Evolutionary conservation across 1,140 invertebrate species (phyloP), one percentile per base, ranked within the genome.

Genomic region (Leptonema lineaticorne): DNA sequence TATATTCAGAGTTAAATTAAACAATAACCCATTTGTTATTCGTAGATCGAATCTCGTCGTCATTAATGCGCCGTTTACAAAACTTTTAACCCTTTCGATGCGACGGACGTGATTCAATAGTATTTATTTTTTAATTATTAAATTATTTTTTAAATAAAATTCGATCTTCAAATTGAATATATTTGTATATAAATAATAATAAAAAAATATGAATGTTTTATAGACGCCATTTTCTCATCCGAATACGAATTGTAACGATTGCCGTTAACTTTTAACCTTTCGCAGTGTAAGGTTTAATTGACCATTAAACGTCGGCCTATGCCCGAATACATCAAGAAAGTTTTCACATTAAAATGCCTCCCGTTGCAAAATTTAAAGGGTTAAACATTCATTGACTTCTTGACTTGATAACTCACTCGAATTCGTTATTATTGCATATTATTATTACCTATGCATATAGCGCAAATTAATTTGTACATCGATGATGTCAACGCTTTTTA

Each of bases 231-330:
- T 41, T 41, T 41, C 37, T 16, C 37, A 41, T 41, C 37, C 2
- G 37, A 14, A 2, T 9, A 16, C 37, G 37, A 41, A 14, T 41
- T 41, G 37, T 9, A 41, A 41, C 37, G 37, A 41, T 33, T 5
- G 28, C 27, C 18, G 57, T 59, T 59, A 27, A 33, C 57, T 59
- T 59, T 59, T 59, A 59, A 59, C 57, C 57, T 59, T 59, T 59
- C 22, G 30, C 30, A 53, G 48, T 53, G 24, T 18, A 14, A 9
- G 57, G 30, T 59, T 59, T 59, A 59, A 59, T 59, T 59, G 57
- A 59, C 57, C 57, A 59, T 59, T 59, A 59, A 59, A 28, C 28
- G 57, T 53, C 27, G 57, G 28, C 33, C 28, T 24, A 16, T 59
- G n/a, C 24, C 48, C 30, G 30, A 59, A 59, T 59, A 59, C 57